These are phyloP conservation scores for Parnassius smintheus DNA, from an alignment of 2,888 invertebrate species.

Conservation along the genomic window DNA sequence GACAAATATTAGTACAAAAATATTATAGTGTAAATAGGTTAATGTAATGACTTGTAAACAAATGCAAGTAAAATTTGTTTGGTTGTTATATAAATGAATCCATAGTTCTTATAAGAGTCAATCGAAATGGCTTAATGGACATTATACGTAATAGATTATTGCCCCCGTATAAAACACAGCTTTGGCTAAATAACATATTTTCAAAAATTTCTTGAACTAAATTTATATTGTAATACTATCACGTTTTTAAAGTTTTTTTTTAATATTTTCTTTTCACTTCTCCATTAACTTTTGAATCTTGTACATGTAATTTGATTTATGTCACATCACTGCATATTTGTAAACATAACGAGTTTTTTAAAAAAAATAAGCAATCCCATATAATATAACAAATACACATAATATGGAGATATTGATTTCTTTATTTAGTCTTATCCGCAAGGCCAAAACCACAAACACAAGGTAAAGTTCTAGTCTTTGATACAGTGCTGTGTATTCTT, in stretches of 20 bases:
- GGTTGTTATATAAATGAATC: constrained; percentile 5
- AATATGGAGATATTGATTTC: no score
- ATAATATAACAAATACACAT: no score
- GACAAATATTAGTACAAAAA: constrained; percentile 25
- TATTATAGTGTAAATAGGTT: constrained; percentile 25
- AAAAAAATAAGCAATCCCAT: background rate
- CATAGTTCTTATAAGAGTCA: background rate
- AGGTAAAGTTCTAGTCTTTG: no score
- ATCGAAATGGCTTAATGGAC: background rate
- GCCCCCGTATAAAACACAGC: constrained; percentile 11
- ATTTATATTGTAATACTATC: background rate
- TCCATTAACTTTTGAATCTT: background rate
- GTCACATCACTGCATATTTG: background rate
- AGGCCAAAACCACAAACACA: no score
- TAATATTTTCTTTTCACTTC: background rate
- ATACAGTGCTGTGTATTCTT: no score
- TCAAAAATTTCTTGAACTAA: background rate
- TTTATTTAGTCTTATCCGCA: no score
- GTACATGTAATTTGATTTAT: constrained; percentile 1
- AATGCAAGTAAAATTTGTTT: constrained; percentile 21
- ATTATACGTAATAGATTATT: background rate
- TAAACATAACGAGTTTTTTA: background rate
- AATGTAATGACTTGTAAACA: constrained; percentile 20
- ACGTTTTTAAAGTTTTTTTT: background rate
- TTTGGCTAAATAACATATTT: constrained; percentile 9